phyloP scores from a whole-genome alignment of 1,140 invertebrate genomes.

The Calephelis virginiensis region DNA sequence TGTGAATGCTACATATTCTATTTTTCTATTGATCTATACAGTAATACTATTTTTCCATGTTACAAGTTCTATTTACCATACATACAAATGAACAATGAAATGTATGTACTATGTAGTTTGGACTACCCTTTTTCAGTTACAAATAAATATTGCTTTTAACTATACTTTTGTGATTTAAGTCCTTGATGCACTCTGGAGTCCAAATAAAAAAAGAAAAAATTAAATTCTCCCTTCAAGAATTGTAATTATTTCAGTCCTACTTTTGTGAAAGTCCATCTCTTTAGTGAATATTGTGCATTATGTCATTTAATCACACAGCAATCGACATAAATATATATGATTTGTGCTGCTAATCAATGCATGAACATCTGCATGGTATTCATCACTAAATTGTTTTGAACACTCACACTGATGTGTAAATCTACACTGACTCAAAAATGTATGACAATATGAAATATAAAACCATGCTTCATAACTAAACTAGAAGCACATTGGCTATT shows the following conservation, averaged over 20 bases:
- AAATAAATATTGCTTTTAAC: too few species aligned
- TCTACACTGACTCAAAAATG: constrained; percentile 50
- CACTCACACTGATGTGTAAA: constrained; percentile 60
- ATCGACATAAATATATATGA: constrained; percentile 2
- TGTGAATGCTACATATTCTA: too few species aligned
- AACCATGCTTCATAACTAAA: constrained; percentile 58
- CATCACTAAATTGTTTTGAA: constrained; percentile 24
- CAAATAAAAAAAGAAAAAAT: too few species aligned
- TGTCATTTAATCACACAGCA: background rate
- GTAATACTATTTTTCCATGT: too few species aligned
- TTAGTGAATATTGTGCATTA: constrained; percentile 5
- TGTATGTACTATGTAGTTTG: too few species aligned
- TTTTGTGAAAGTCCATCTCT: background rate
- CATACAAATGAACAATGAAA: too few species aligned
- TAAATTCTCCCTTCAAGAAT: background rate
- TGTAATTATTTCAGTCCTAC: background rate
- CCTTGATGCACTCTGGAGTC: too few species aligned
- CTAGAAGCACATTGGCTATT: constrained; percentile 65
- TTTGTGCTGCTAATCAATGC: constrained; percentile 13
- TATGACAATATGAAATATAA: constrained; percentile 43
- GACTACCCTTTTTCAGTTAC: too few species aligned
- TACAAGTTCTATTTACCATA: too few species aligned
- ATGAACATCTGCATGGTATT: constrained; percentile 31
- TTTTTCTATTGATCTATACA: too few species aligned
- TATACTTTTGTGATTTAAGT: too few species aligned